Conservation (phyloP, 2,797 vertebrate species). For the Takifugu ocellatus region DNA sequence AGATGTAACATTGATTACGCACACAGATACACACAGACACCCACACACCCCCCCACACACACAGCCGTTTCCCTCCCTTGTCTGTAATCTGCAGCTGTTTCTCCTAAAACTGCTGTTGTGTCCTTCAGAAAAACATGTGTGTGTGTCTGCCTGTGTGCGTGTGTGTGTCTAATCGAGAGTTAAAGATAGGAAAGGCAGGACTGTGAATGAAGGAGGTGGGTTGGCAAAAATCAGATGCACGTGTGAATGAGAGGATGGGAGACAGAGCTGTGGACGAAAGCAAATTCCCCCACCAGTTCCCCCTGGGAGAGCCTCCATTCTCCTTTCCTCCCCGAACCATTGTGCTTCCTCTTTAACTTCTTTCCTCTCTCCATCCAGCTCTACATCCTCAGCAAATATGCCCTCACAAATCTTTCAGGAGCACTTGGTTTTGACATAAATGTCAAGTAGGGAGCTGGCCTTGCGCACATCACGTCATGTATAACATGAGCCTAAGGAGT, state of each 20-base stretch:
- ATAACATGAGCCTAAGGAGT: constrained; percentile 28
- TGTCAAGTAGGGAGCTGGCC: constrained; percentile 30
- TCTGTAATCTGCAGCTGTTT: constrained; percentile 72
- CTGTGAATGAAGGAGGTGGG: constrained; percentile 22
- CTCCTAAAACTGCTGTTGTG: constrained; percentile 48
- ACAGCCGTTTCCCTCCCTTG: constrained; percentile 42
- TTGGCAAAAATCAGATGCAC: constrained; percentile 17
- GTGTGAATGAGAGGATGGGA: constrained; percentile 50
- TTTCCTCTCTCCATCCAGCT: constrained; percentile 65
- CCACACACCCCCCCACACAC: constrained; percentile 14
- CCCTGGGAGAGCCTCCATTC: constrained; percentile 44
- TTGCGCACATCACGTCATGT: constrained; percentile 35
- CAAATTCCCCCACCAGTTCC: constrained; percentile 35
- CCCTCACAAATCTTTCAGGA: constrained; percentile 63
- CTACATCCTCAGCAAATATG: constrained; percentile 51
- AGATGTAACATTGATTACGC: neutral
- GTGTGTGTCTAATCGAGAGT: constrained; percentile 13
- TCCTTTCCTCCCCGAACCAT: constrained; percentile 60
- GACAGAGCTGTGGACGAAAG: constrained; percentile 30
- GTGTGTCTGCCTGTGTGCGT: constrained; percentile 10
- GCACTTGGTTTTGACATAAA: constrained; percentile 54
- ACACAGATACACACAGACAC: neutral
- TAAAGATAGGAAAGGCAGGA: constrained; percentile 17
- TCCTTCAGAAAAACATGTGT: constrained; percentile 49
- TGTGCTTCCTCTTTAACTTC: constrained; percentile 63